Evolutionary conservation across 2,113 vertebrate species (phyloP), one percentile per base, ranked within the genome.

Genomic region (Saguinus imperator): DNA sequence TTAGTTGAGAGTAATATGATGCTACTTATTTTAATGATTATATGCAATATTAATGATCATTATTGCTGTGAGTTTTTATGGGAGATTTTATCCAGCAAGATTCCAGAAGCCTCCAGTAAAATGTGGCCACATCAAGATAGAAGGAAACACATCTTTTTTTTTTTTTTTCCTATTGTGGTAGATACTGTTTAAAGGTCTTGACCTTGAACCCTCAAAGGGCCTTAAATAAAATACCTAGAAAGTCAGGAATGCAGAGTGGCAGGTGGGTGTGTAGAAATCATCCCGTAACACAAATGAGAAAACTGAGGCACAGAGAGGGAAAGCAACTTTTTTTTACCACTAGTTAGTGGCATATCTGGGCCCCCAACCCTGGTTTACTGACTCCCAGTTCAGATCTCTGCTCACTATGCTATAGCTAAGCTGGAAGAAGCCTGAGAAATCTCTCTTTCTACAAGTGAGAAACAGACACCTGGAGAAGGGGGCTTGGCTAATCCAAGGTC

Each of bases 1-100:
- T 80, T 92, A 91, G 16, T 45, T 64, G 82, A 92, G 66, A 82
- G 70, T 77, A 92, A 95, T 82, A 25, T 32, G 76, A 91, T 95
- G 37, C 81, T 75, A n/a, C 89, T 84, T 95, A 61, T 72, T 93
- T 92, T 89, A 88, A 86, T 70, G 94, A 96, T 55, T 68, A 20
- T 61, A 94, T 94, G 61, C 55, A 97, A 68, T 95, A 96, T 96
- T 96, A 93, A 97, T 94, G 79, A 86, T 95, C 77, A 48, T 96
- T 89, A 97, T 80, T 88, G 64, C 88, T 87, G 23, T 88, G 87
- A 57, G 43, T 93, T 76, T 20, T 93, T 94, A 70, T 55, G 66
- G 45, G 55, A 95, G 32, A 83, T 86, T 97, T 94, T 29, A 72
- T 87, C 61, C 81, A 82, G 29, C 37, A 90, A 87, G 37, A 83